Percentiles rank a stretch among this genome's conserved stretches.
These are phyloP conservation scores for Sinohyriopsis cumingii DNA, from an alignment of 2,888 invertebrate species.

Conservation along the genomic window DNA sequence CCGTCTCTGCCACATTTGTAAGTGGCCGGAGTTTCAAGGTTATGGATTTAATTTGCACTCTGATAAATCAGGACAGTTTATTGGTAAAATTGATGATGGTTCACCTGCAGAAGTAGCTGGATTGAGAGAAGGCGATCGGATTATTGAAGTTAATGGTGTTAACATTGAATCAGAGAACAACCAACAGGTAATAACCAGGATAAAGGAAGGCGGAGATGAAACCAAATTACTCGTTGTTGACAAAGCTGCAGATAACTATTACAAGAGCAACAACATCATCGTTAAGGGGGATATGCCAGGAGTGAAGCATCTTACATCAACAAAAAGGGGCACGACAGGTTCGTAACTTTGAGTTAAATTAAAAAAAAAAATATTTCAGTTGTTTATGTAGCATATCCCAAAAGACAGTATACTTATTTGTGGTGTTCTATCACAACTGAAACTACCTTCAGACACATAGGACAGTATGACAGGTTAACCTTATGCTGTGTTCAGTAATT, in stretches of 20 bases:
- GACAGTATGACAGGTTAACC: too few relatives aligned
- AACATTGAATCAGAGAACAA: constrained; percentile 92
- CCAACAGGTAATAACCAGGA: constrained; percentile 90
- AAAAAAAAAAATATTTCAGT: too few relatives aligned
- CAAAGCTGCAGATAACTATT: constrained; percentile 82
- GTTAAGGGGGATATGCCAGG: constrained; percentile 45
- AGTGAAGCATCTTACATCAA: constrained; percentile 28
- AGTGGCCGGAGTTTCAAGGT: constrained; percentile 93
- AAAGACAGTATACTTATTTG: too few relatives aligned
- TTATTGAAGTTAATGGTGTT: constrained; percentile 85
- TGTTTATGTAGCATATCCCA: too few relatives aligned
- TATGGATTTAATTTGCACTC: constrained; percentile 99
- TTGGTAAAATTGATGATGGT: constrained; percentile 90
- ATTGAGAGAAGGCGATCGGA: constrained; percentile 85
- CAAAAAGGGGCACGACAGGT: constrained; percentile 13
- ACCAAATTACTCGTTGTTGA: constrained; percentile 91
- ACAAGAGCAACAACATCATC: constrained; percentile 75
- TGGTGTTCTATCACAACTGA: too few relatives aligned
- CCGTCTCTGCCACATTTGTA: constrained; percentile 86
- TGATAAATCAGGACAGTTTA: constrained; percentile 95
- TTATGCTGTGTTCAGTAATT: too few relatives aligned
- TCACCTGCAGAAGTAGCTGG: constrained; percentile 77
- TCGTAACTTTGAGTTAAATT: not conserved
- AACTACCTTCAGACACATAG: too few relatives aligned
- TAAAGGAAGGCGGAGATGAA: constrained; percentile 87